Evolutionary conservation across 2,113 vertebrate species (phyloP).

Genomic region (Coptodon bakossiorum): DNA sequence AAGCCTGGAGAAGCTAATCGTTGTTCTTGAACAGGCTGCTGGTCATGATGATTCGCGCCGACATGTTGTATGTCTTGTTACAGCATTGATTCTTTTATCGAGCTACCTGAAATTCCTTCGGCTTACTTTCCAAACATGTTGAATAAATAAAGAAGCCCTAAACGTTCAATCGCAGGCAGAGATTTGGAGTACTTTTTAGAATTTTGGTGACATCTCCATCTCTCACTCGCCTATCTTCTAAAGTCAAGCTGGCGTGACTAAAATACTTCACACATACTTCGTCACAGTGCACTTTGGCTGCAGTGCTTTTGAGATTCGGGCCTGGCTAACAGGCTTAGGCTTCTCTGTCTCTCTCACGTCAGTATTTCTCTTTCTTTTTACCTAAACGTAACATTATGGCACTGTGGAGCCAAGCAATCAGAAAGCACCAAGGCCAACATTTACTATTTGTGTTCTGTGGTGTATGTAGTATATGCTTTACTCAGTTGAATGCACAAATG

Average conservation of each 20-base stretch:
- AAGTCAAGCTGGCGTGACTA: conserved; percentile 39
- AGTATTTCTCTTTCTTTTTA: background rate
- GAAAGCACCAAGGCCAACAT: background rate
- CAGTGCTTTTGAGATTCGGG: background rate
- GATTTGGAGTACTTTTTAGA: background rate
- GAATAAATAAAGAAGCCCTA: background rate
- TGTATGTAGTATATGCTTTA: background rate
- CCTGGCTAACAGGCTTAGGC: conserved; percentile 44
- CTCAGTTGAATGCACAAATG: background rate
- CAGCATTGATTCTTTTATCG: background rate
- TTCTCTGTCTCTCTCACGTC: conserved; percentile 7
- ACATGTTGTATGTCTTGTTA: background rate
- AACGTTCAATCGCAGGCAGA: background rate
- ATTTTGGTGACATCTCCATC: conserved; percentile 42
- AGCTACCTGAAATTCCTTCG: background rate
- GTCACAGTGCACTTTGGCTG: conserved; percentile 28
- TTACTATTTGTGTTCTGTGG: background rate
- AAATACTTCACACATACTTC: conserved; percentile 45
- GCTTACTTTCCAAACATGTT: background rate
- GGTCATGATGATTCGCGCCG: background rate
- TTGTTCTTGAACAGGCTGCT: background rate
- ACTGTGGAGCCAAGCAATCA: background rate
- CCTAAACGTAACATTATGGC: background rate
- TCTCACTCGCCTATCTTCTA: conserved; percentile 4
- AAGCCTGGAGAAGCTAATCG: background rate